A percentile compares a stretch with the other conserved stretches of the same genome.
phyloP scores from a whole-genome alignment of 2,888 invertebrate genomes.

The Marronus borbonicus region DNA sequence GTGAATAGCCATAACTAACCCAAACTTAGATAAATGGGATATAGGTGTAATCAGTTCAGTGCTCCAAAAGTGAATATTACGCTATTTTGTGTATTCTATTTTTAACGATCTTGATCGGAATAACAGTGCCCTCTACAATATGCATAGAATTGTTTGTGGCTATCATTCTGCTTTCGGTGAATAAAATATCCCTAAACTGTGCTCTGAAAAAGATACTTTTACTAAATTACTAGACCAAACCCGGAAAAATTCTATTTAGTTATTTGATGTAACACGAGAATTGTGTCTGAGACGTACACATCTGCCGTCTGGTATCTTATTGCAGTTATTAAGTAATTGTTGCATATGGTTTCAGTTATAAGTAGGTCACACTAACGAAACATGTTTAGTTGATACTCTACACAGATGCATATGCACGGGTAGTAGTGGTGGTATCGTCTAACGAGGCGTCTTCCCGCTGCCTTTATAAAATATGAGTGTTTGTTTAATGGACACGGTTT shows the following conservation, averaged over 20 bases:
- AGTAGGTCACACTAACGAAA: slow-evolving; percentile 20
- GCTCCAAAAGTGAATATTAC: too few relatives aligned
- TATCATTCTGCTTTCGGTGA: background rate
- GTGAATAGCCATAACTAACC: too few relatives aligned
- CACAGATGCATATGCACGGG: background rate
- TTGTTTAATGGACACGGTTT: too few relatives aligned
- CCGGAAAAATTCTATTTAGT: background rate
- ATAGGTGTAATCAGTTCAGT: too few relatives aligned
- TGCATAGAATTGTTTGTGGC: background rate
- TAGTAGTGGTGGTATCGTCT: too few relatives aligned
- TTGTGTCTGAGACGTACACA: slow-evolving; percentile 18
- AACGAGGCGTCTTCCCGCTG: too few relatives aligned
- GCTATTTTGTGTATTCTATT: too few relatives aligned
- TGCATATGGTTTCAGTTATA: slow-evolving; percentile 13
- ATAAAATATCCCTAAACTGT: background rate
- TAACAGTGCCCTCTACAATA: background rate
- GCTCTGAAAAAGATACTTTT: background rate
- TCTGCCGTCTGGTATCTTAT: slow-evolving; percentile 19
- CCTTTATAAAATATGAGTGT: too few relatives aligned
- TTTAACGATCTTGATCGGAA: too few relatives aligned
- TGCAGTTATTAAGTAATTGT: slow-evolving; percentile 29
- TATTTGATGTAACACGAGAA: background rate
- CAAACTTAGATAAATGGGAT: too few relatives aligned
- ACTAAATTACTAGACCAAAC: background rate
- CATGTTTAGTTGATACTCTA: background rate